These are phyloP conservation scores for Lucilia sericata DNA, from an alignment of 1,140 invertebrate genomes.

Conservation along the genomic window DNA sequence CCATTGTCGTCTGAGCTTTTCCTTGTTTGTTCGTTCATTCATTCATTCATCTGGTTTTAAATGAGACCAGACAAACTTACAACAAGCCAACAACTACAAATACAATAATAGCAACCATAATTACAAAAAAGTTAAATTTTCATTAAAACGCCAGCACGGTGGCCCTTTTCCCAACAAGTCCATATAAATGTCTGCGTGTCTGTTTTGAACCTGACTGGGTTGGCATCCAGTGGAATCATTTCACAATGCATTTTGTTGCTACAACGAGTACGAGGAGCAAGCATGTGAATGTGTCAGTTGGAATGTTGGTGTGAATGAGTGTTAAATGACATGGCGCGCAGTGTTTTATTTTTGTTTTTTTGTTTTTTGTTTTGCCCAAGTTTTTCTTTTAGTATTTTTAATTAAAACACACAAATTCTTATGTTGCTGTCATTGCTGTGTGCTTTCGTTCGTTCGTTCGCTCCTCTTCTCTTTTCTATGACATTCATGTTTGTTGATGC, in stretches of 20 bases:
- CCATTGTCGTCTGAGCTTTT: conserved; percentile 14
- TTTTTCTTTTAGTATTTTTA: background rate
- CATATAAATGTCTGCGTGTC: background rate
- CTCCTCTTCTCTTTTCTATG: background rate
- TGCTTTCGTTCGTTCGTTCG: background rate
- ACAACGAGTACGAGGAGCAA: background rate
- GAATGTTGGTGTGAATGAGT: background rate
- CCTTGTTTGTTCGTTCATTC: background rate
- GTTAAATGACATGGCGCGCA: conserved; percentile 22
- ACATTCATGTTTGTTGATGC: background rate
- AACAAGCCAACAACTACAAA: background rate
- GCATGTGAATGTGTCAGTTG: background rate
- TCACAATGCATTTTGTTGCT: background rate
- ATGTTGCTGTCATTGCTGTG: background rate
- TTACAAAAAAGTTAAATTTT: background rate
- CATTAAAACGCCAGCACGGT: background rate
- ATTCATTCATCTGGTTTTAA: conserved; percentile 21
- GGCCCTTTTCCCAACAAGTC: conserved; percentile 3
- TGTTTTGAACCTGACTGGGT: background rate
- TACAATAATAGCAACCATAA: background rate
- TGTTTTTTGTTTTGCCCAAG: background rate
- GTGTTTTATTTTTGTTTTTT: background rate
- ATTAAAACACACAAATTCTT: conserved; percentile 27
- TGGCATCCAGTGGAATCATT: background rate
- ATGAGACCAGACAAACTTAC: background rate